Conservation (phyloP, 2,113 vertebrate genomes). For the Silurus glanis region DNA sequence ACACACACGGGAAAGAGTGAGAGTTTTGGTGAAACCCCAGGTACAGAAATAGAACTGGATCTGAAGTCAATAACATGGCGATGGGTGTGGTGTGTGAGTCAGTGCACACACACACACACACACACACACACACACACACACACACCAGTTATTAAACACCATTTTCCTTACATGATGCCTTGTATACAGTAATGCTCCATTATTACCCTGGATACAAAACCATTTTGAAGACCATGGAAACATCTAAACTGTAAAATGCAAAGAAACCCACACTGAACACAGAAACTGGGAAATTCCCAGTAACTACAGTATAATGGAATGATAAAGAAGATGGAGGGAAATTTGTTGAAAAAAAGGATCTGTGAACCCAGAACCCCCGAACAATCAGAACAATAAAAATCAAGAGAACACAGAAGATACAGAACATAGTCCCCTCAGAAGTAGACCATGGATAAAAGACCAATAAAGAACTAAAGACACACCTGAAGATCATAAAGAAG, state of each 20-base stretch:
- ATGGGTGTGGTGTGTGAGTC: background rate
- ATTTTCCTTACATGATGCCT: background rate
- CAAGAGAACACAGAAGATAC: no score
- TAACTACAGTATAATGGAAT: background rate
- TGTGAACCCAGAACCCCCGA: no score
- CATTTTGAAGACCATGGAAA: background rate
- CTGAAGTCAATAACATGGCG: background rate
- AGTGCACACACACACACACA: background rate
- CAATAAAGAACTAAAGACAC: no score
- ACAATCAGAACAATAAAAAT: no score
- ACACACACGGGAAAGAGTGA: background rate
- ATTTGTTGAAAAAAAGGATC: background rate
- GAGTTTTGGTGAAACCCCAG: background rate
- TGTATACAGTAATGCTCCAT: background rate
- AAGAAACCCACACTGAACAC: background rate
- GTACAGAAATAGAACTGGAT: background rate
- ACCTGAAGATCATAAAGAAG: background rate
- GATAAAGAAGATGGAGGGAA: background rate
- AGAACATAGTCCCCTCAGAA: no score
- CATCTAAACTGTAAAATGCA: background rate
- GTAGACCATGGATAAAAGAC: no score
- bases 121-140: background rate
- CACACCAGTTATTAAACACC: background rate
- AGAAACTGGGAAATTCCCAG: background rate
- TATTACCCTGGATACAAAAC: background rate